Conservation (phyloP, 2,113 vertebrate genomes). For the Hippopotamus amphibius region DNA sequence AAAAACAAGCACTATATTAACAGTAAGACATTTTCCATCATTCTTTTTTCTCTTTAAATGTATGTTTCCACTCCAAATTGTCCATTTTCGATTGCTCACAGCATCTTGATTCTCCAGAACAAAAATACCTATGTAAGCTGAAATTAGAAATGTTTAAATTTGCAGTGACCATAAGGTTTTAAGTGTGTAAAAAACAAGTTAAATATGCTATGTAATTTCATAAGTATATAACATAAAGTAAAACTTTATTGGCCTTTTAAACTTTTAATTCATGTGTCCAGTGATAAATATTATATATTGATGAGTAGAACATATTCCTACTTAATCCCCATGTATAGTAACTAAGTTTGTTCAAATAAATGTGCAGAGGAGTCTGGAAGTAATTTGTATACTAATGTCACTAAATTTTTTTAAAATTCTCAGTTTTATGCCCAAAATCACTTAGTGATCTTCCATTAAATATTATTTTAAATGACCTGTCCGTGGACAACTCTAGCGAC, state of each 20-base stretch:
- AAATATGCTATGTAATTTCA: conserved; percentile 27
- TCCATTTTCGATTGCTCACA: neutral
- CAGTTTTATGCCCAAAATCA: neutral
- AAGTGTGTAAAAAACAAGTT: conserved; percentile 15
- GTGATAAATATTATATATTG: neutral
- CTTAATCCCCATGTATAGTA: neutral
- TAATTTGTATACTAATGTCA: neutral
- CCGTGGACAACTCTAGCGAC: neutral
- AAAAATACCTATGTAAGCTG: conserved; percentile 2
- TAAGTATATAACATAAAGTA: neutral
- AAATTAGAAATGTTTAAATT: neutral
- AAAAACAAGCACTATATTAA: neutral
- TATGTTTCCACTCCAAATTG: neutral
- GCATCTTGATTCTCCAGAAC: neutral
- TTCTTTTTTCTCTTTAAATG: neutral
- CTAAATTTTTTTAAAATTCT: neutral
- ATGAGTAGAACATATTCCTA: neutral
- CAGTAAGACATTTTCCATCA: neutral
- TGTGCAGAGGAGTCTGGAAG: neutral
- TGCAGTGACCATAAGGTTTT: neutral
- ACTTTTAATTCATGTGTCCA: neutral
- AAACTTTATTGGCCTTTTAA: conserved; percentile 18
- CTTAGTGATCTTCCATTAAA: neutral
- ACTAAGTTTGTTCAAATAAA: neutral
- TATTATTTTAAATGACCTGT: neutral